Evolutionary conservation across 2,113 vertebrate genomes (phyloP), one percentile per base, ranked within the genome.

Genomic region (Serilophus lunatus): DNA sequence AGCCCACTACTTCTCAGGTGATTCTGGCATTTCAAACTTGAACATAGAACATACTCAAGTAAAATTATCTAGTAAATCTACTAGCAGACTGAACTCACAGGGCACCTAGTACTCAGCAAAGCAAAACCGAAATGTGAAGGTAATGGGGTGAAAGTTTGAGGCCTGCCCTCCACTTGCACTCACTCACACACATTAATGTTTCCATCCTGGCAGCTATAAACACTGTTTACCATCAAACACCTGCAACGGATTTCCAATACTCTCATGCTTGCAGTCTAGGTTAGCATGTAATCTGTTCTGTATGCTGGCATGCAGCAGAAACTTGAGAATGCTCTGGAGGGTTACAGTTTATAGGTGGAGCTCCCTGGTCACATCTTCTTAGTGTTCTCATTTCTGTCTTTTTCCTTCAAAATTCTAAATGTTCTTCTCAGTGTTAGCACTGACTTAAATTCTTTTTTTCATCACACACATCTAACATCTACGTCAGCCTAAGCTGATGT

Each of bases 111-210:
- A 47, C 51, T 83, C 56, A 4, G 13, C 57, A 90, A 93, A 95
- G 76, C 76, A 96, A 96, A 97, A 96, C 88, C 1, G 23, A 95
- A 95, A 95, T 92, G 51, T 53, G 71, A 92, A 88, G 92, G 90
- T 94, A 94, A 93, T 61, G 77, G 94, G 96, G 92, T 97, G 94
- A 93, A 97, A 97, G 95, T 96, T 92, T 95, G 90, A 96, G 90
- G 88, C 86, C 88, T 97, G 96, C 93, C 94, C 96, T 97, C 64
- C 85, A 88, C 95, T 96, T 97, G 93, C 95, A 95, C 96, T 96
- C 77, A 38, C 82, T 91, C 87, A 42, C 88, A 86, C 57, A 1
- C 83, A 91, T 88, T 95, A 96, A 93, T 87, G 93, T 95, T 95
- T 94, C 93, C 94, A 95, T 66, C 82, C 94, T 95, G 95, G 92